Conservation (phyloP, 1,140 invertebrate species). For the Saxidomus purpurata region DNA sequence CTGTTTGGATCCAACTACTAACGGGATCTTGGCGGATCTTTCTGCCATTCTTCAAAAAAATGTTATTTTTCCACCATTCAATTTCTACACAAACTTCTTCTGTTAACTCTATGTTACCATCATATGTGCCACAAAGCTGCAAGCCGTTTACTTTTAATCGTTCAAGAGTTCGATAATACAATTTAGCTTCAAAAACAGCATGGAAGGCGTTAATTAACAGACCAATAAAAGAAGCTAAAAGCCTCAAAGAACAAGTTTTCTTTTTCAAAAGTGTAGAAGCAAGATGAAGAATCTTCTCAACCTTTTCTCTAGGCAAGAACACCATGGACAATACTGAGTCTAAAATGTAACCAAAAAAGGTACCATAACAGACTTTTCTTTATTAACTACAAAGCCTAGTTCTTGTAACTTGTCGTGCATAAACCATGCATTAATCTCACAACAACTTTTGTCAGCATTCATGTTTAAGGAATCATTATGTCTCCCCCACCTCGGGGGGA, state of each 20-base stretch:
- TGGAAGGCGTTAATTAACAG: not conserved
- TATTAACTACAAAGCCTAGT: not conserved
- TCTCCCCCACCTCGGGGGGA: too few species aligned
- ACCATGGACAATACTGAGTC: not conserved
- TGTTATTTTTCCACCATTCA: slow-evolving; percentile 9
- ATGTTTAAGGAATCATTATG: not conserved
- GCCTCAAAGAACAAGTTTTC: not conserved
- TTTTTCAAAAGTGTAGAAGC: not conserved
- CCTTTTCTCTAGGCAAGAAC: not conserved
- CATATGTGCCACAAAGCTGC: not conserved
- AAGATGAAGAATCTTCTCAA: not conserved
- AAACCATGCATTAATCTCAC: not conserved
- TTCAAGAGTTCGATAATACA: slow-evolving; percentile 59
- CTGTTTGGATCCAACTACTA: not conserved
- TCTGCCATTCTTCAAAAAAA: slow-evolving; percentile 37
- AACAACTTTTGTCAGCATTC: not conserved
- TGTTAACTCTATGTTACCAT: not conserved
- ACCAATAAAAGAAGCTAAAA: not conserved
- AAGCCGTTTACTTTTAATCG: slow-evolving; percentile 31
- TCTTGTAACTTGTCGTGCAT: not conserved
- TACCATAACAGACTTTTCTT: not conserved
- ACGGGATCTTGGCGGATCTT: not conserved
- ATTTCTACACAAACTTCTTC: not conserved
- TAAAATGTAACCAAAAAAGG: not conserved
- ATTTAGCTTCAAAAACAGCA: slow-evolving; percentile 14